Percentiles rank a stretch among this genome's conserved stretches.
These are phyloP conservation scores for Magallana ariakensis DNA, from an alignment of 1,140 invertebrate species.

Conservation along the genomic window DNA sequence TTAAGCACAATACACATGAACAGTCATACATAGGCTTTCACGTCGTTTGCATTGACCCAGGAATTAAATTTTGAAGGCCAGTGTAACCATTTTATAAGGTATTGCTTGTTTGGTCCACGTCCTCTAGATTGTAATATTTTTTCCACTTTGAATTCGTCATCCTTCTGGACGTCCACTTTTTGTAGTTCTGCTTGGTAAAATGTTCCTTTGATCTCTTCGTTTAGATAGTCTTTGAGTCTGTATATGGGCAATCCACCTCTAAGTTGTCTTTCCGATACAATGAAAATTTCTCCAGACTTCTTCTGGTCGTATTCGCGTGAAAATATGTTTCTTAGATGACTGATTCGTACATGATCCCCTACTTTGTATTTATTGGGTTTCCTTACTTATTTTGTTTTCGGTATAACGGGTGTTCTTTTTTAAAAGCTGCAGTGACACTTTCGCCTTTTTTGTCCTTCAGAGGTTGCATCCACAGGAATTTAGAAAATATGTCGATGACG, in stretches of 20 bases:
- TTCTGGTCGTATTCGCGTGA: neutral
- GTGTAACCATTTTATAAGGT: slow-evolving; percentile 26
- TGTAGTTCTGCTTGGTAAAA: slow-evolving; percentile 47
- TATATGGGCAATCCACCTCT: neutral
- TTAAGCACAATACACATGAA: too few species aligned
- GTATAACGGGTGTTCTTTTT: neutral
- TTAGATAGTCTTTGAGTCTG: slow-evolving; percentile 11
- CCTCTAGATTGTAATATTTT: slow-evolving; percentile 50
- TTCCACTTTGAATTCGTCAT: slow-evolving; percentile 49
- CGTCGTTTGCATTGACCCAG: too few species aligned
- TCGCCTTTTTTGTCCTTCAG: too few species aligned
- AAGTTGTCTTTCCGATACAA: too few species aligned
- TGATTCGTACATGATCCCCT: slow-evolving; percentile 16
- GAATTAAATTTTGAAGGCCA: neutral
- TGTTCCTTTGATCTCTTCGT: slow-evolving; percentile 39
- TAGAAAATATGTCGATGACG: too few species aligned
- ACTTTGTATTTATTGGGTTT: slow-evolving; percentile 41
- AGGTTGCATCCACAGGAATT: too few species aligned
- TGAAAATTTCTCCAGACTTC: neutral
- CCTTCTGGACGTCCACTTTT: slow-evolving; percentile 42
- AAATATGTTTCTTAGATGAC: too few species aligned
- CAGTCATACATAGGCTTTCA: too few species aligned
- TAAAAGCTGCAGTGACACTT: too few species aligned
- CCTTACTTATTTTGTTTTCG: slow-evolving; percentile 27
- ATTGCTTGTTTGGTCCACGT: slow-evolving; percentile 44